A percentile compares a stretch with the other conserved stretches of the same genome.
Evolutionary conservation across 2,113 vertebrate species (phyloP).

Genomic region (Motacilla alba): DNA sequence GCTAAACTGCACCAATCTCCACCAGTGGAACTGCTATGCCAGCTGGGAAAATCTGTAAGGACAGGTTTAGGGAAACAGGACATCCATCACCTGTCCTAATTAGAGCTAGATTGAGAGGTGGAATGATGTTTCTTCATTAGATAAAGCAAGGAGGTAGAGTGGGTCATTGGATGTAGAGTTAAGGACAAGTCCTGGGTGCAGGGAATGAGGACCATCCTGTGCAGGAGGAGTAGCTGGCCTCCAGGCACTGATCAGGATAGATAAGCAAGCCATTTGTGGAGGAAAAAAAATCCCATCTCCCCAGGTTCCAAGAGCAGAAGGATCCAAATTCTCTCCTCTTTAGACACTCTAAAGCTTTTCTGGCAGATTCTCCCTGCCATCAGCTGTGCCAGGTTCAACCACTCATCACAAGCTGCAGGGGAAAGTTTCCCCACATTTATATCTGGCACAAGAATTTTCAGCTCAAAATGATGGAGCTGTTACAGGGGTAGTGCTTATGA

Average conservation of each 20-base stretch:
- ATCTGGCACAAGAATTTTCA: conserved; percentile 11
- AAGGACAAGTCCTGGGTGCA: background rate
- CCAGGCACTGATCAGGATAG: background rate
- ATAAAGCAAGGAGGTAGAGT: background rate
- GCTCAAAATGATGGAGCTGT: conserved; percentile 1
- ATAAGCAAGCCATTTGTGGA: background rate
- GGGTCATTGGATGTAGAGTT: background rate
- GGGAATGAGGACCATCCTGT: background rate
- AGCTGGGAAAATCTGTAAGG: background rate
- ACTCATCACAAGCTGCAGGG: conserved; percentile 44
- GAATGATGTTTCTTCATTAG: background rate
- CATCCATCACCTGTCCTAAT: background rate
- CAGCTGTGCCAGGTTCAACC: conserved; percentile 31
- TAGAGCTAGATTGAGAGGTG: background rate
- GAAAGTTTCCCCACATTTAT: conserved; percentile 49
- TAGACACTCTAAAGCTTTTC: conserved; percentile 2
- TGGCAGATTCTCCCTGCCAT: background rate
- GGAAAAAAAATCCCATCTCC: background rate
- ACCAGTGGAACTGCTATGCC: background rate
- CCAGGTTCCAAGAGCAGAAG: background rate
- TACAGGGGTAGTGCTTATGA: conserved; percentile 13
- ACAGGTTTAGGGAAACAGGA: background rate
- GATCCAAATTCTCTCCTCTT: conserved; percentile 33
- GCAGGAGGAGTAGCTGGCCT: background rate
- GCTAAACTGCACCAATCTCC: background rate